A percentile compares a stretch with the other conserved stretches of the same genome.
Conservation (phyloP, 2,113 vertebrate genomes). For the Bos javanicus region DNA sequence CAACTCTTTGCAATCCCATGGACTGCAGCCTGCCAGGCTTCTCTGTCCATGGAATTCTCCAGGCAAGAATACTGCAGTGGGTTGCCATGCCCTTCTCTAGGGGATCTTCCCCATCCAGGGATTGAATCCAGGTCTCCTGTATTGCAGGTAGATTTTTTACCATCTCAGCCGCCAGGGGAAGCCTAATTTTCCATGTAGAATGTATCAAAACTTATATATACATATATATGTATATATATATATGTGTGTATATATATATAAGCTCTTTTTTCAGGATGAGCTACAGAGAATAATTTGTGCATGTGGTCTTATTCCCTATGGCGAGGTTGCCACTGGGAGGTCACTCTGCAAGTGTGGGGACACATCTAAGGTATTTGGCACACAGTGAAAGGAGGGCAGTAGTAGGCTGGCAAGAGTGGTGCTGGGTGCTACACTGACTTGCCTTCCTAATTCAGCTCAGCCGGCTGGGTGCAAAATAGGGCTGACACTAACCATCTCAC, state of each 20-base stretch:
- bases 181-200: background rate
- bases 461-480: background rate
- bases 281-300: background rate
- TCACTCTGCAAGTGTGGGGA: background rate
- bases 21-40: background rate
- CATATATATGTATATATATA: background rate
- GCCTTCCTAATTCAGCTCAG: background rate
- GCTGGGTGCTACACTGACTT: background rate
- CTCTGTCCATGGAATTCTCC: background rate
- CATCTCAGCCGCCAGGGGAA: background rate
- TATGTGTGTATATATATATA: too few relatives aligned
- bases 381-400: background rate
- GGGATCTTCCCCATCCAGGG: background rate
- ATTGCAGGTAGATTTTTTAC: background rate
- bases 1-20: accelerated
- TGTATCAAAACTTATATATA: background rate
- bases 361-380: background rate
- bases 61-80: background rate
- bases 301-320: background rate
- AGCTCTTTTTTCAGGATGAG: background rate
- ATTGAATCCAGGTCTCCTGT: background rate
- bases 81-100: background rate
- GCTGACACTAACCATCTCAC: background rate
- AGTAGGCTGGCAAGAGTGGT: background rate
- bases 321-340: background rate